Evolutionary conservation across 2,888 invertebrate genomes (phyloP).

Genomic region (Hirtodrosophila trivittata): DNA sequence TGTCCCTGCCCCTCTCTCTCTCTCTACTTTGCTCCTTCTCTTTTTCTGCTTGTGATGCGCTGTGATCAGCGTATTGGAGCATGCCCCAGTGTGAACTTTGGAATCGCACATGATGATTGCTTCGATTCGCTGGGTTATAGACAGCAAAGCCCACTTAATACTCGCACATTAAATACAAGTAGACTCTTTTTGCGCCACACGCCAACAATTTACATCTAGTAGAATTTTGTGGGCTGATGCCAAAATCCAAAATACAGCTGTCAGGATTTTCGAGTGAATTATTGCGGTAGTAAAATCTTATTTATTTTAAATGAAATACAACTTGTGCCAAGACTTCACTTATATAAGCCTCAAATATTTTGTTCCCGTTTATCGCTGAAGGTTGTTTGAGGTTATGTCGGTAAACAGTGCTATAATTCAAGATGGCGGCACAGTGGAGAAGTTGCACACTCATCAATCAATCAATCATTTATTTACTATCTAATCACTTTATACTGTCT

Average conservation of each 20-base stretch:
- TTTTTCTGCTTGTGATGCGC: conserved; percentile 15
- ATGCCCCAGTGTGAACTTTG: conserved; percentile 68
- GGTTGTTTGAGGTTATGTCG: conserved; percentile 39
- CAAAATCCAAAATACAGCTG: not conserved
- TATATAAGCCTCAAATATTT: conserved; percentile 15
- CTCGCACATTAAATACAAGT: conserved; percentile 5
- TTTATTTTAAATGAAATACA: not conserved
- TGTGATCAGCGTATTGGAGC: conserved; percentile 61
- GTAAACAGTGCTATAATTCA: conserved; percentile 18
- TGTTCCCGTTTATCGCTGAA: conserved; percentile 19
- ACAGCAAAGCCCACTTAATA: conserved; percentile 38
- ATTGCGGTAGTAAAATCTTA: not conserved
- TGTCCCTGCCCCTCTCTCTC: no score
- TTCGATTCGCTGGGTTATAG: conserved; percentile 51
- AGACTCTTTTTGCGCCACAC: conserved; percentile 19
- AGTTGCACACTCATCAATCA: conserved; percentile 5
- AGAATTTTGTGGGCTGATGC: conserved; percentile 7
- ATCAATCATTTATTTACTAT: not conserved
- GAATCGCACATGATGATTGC: conserved; percentile 62
- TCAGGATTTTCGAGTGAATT: conserved; percentile 7
- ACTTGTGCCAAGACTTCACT: conserved; percentile 1
- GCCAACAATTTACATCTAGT: conserved; percentile 2
- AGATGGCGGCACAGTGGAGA: conserved; percentile 15
- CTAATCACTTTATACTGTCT: conserved; percentile 2
- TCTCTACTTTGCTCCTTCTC: conserved; percentile 4